These are phyloP conservation scores for Trichoplusia ni DNA, from an alignment of 1,140 invertebrate species.

Conservation along the genomic window DNA sequence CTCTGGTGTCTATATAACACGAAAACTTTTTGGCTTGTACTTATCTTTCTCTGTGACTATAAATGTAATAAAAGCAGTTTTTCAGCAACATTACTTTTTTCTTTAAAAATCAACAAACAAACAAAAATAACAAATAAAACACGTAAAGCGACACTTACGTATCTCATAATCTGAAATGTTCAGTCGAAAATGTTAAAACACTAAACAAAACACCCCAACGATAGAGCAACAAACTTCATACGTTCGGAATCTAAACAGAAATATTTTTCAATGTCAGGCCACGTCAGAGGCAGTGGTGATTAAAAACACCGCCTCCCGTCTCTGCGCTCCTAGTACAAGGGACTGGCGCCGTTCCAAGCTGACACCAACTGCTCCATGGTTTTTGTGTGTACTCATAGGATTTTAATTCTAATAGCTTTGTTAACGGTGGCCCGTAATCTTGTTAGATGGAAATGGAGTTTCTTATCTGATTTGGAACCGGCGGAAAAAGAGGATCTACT, in stretches of 20 bases:
- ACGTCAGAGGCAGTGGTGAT: slow-evolving; percentile 16
- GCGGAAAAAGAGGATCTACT: slow-evolving; percentile 4
- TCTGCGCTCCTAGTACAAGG: slow-evolving; percentile 18
- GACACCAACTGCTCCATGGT: slow-evolving; percentile 16
- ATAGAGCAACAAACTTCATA: not conserved
- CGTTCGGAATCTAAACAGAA: slow-evolving; percentile 3
- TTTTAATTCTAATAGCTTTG: slow-evolving; percentile 19
- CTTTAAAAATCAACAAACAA: no score
- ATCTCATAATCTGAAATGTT: no score
- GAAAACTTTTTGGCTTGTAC: no score
- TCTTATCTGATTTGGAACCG: slow-evolving; percentile 16
- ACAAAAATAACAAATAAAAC: no score
- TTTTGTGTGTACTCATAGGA: slow-evolving; percentile 16
- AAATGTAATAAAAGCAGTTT: no score
- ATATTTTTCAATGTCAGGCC: slow-evolving; percentile 27
- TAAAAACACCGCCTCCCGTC: slow-evolving; percentile 20
- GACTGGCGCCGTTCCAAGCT: slow-evolving; percentile 26
- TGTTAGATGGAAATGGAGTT: slow-evolving; percentile 3
- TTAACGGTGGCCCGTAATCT: slow-evolving; percentile 11
- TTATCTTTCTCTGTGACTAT: no score
- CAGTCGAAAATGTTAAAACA: not conserved
- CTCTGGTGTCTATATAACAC: no score
- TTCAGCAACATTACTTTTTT: no score
- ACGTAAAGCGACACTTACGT: no score
- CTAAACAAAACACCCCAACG: not conserved